Evolutionary conservation across 2,113 vertebrate genomes (phyloP).

Genomic region (Cnemophilus loriae): DNA sequence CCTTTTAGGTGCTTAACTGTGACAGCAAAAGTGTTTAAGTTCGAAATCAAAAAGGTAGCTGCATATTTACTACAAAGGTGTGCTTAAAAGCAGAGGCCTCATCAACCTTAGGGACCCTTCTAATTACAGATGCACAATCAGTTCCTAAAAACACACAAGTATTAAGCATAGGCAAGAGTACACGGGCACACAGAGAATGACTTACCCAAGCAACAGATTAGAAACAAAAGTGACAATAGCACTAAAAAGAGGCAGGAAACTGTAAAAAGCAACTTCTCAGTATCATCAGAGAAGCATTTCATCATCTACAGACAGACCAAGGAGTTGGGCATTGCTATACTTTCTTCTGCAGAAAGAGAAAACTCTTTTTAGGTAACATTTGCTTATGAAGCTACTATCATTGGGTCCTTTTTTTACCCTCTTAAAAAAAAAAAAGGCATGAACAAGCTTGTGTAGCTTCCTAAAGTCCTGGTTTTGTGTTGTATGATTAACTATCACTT

Average conservation of each 20-base stretch:
- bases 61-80: not conserved
- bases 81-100: not conserved
- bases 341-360: slow-evolving; percentile 37
- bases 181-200: not conserved
- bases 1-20: not conserved
- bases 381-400: not conserved
- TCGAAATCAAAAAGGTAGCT: not conserved
- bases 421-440: not conserved
- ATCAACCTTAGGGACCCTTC: not conserved
- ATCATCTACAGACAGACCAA: slow-evolving; percentile 13
- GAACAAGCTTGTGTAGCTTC: not conserved
- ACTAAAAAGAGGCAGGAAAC: slow-evolving; percentile 38
- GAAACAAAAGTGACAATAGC: slow-evolving; percentile 49
- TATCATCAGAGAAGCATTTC: slow-evolving; percentile 26
- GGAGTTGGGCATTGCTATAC: not conserved
- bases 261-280: slow-evolving; percentile 17
- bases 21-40: not conserved
- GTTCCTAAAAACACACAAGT: not conserved
- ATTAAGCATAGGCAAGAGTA: not conserved
- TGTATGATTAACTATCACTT: not conserved
- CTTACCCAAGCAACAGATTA: slow-evolving; percentile 48
- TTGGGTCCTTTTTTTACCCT: not conserved
- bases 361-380: not conserved
- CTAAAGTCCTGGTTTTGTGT: not conserved
- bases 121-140: not conserved